phyloP scores from a whole-genome alignment of 2,113 vertebrate genomes.

The Dipodomys spectabilis region DNA sequence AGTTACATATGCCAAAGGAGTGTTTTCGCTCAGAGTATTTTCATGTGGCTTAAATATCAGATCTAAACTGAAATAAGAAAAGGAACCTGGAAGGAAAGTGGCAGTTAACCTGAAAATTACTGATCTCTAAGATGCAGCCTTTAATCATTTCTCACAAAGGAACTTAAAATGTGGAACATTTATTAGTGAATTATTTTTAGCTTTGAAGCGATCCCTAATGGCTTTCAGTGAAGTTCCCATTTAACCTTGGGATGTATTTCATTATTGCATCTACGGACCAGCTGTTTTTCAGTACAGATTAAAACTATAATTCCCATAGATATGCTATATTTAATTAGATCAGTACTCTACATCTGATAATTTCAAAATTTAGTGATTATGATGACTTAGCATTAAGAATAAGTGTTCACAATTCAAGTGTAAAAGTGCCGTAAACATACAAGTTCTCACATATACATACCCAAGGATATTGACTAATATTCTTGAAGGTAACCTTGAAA shows the following conservation, averaged over 20 bases:
- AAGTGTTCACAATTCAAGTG: background rate
- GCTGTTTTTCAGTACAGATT: constrained; percentile 72
- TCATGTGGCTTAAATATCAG: background rate
- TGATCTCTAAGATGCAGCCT: constrained; percentile 67
- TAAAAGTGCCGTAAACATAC: background rate
- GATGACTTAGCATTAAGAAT: constrained; percentile 26
- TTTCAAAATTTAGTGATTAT: constrained; percentile 27
- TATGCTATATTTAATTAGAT: constrained; percentile 75
- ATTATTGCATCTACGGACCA: constrained; percentile 77
- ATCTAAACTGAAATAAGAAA: constrained; percentile 7
- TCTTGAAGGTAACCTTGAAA: constrained; percentile 55
- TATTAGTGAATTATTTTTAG: constrained; percentile 82
- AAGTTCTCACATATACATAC: background rate
- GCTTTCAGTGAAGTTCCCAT: constrained; percentile 61
- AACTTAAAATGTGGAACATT: constrained; percentile 78
- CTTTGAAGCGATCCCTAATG: constrained; percentile 82
- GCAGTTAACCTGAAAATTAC: constrained; percentile 76
- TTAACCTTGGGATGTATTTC: constrained; percentile 83
- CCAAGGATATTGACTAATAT: constrained; percentile 7
- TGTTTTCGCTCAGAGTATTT: constrained; percentile 18
- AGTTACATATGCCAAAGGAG: background rate
- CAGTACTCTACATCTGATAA: background rate
- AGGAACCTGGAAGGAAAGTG: constrained; percentile 54
- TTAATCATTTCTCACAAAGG: constrained; percentile 83
- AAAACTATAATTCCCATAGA: constrained; percentile 77